Conservation (phyloP, 1,140 invertebrate species). For the Drosophila murphyi region DNA sequence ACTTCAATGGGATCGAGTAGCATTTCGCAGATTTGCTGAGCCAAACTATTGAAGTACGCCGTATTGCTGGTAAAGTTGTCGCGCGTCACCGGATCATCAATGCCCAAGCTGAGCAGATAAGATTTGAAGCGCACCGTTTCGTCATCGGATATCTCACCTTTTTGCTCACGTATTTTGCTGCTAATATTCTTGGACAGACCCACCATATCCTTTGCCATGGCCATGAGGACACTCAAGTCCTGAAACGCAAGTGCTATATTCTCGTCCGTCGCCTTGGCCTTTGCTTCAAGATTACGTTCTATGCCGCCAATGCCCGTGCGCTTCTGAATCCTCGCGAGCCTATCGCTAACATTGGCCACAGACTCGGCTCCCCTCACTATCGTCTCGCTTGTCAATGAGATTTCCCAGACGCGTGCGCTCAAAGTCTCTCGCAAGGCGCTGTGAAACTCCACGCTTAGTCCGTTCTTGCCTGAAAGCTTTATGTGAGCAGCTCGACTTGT, state of each 20-base stretch:
- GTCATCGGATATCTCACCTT: constrained; percentile 98
- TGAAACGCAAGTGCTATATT: constrained; percentile 97
- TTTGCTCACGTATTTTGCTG: constrained; percentile 96
- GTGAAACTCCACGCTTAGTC: constrained; percentile 90
- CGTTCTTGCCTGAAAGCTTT: constrained; percentile 95
- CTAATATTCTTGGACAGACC: constrained; percentile 95
- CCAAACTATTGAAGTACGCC: constrained; percentile 94
- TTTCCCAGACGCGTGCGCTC: constrained; percentile 88
- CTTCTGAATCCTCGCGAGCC: constrained; percentile 86
- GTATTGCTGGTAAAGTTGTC: constrained; percentile 94
- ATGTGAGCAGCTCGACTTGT: constrained; percentile 90
- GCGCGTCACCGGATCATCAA: constrained; percentile 98
- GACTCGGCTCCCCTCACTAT: constrained; percentile 52
- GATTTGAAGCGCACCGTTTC: constrained; percentile 98
- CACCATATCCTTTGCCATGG: constrained; percentile 99
- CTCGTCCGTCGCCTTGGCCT: constrained; percentile 95
- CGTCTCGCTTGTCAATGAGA: constrained; percentile 55
- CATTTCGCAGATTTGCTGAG: constrained; percentile 93
- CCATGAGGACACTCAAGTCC: constrained; percentile 96
- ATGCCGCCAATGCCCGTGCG: constrained; percentile 97
- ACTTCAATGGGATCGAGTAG: constrained; percentile 93
- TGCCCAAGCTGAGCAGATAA: constrained; percentile 97
- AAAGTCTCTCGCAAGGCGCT: constrained; percentile 87
- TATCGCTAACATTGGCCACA: constrained; percentile 83
- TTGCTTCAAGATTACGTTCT: constrained; percentile 95